These are phyloP conservation scores for Helostoma temminkii DNA, from an alignment of 2,797 vertebrate genomes.

Conservation along the genomic window DNA sequence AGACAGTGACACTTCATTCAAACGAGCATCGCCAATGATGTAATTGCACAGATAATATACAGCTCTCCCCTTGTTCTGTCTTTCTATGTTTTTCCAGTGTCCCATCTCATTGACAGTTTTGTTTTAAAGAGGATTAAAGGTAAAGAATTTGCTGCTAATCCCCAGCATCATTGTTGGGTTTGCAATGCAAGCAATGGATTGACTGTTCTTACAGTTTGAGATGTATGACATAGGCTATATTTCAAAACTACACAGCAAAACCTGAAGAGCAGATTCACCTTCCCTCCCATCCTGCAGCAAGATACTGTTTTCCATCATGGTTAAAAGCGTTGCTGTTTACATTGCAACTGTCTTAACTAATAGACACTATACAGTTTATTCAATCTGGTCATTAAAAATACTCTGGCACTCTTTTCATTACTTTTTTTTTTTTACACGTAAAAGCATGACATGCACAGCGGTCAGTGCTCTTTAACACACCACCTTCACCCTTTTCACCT, in stretches of 20 bases:
- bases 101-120: constrained; percentile 47
- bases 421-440: background rate
- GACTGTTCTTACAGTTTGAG: constrained; percentile 34
- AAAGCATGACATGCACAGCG: background rate
- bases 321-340: background rate
- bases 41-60: constrained; percentile 43
- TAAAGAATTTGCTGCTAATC: constrained; percentile 64
- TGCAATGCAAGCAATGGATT: constrained; percentile 14
- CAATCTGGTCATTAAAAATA: background rate
- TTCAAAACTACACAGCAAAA: constrained; percentile 14
- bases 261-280: background rate
- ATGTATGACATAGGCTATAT: constrained; percentile 23
- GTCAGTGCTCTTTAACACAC: background rate
- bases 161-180: constrained; percentile 12
- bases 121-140: constrained; percentile 47
- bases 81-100: constrained; percentile 61
- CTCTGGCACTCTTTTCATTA: background rate
- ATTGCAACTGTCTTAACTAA: constrained; percentile 4
- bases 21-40: constrained; percentile 49
- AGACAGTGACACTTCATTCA: constrained; percentile 8
- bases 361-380: background rate
- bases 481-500: constrained; percentile 13
- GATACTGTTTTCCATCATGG: background rate
- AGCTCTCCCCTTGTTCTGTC: constrained; percentile 44
- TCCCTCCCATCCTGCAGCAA: background rate